Base-by-base conservation (phyloP, 2,113 vertebrate species). In the pig (Sus scrofa) region DNA sequence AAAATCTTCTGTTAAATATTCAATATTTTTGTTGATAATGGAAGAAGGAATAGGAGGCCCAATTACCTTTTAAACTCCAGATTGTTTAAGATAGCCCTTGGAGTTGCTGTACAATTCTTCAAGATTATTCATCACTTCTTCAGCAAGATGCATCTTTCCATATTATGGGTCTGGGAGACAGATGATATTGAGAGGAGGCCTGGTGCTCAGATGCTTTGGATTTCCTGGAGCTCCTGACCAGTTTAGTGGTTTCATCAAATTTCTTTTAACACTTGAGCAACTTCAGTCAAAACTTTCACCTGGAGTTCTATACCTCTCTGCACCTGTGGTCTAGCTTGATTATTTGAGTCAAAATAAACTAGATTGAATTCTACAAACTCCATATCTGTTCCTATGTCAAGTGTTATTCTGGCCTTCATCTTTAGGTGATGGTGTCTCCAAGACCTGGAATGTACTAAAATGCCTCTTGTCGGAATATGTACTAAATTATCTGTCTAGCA, bases 161-260 rank as follows among this genome's bases (percentile, higher is more conserved):
- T 99, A 97, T 10, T 99, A 99, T 6, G 99, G 99, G 67, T 99
- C 99, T 96, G 99, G 97, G 93, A 99, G 97, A 96, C 99, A 99
- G 97, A 99, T 99, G 98, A 99, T 99, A 84, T 99, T 99, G 2
- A 99, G 99, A 1, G 99, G 99, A 73, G 99, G 99, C 97, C 99
- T 99, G 96, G 99, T 98, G 86, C 99, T 99, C 83, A 99, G 98
- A 34, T 99, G 98, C 91, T 99, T 99, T 99, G 99, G n/a, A 98
- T 99, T 44, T 99, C 99, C 94, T 99, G 99, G 77, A 99, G 98
- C 60, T 99, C 99, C 96, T 98, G 68, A 99, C 98, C 39, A 99
- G 97, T 97, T 98, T 98, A 62, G 99, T 99, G 65, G 99, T 99
- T 98, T 99, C 99, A 78, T 99, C 99, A 97, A 99, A 97, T 98